Conservation (phyloP, 2,113 vertebrate species). For the Paedocypris sp. region DNA sequence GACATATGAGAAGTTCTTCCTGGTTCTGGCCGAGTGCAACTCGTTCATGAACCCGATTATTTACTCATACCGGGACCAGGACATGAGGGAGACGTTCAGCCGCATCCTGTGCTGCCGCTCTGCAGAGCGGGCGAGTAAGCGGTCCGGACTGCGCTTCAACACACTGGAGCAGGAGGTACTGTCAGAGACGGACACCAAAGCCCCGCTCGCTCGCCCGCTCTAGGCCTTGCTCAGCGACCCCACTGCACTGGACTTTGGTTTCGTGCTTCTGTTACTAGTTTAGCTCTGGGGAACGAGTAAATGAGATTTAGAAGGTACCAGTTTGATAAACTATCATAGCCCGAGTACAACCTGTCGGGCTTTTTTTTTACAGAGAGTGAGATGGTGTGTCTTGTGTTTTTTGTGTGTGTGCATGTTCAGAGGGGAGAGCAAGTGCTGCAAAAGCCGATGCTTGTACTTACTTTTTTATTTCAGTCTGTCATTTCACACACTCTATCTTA, state of each 20-base stretch:
- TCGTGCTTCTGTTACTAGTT: no score
- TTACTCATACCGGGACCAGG: constrained; percentile 62
- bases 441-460: no score
- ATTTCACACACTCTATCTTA: no score
- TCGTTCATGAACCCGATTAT: constrained; percentile 63
- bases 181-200: constrained; percentile 45
- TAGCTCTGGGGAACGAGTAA: no score
- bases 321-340: no score
- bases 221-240: neutral
- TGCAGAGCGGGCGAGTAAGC: neutral
- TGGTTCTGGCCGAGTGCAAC: constrained; percentile 65
- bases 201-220: neutral
- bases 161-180: constrained; percentile 61
- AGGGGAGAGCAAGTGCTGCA: no score
- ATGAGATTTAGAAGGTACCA: no score
- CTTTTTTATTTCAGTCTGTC: no score
- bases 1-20: constrained; percentile 55
- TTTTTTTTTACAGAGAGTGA: no score
- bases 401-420: no score
- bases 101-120: constrained; percentile 49
- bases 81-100: constrained; percentile 59
- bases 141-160: constrained; percentile 48
- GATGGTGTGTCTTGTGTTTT: no score
- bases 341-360: no score
- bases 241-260: neutral